Base-by-base conservation (phyloP, 2,888 invertebrate genomes). In the Hirtodrosophila duncani region DNA sequence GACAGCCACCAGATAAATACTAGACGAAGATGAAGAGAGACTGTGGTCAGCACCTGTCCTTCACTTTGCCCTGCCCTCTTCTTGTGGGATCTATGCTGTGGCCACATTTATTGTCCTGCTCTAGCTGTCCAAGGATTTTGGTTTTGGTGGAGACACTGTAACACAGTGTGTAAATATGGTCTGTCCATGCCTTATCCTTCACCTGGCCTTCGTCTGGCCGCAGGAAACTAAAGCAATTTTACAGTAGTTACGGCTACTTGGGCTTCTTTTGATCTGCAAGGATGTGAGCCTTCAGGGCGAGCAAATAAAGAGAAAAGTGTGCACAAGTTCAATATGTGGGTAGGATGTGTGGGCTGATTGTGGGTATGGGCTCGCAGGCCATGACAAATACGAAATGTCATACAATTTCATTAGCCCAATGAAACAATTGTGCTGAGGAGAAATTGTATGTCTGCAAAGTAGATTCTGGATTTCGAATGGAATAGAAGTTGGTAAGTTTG, bases 81-180 rank as follows among this genome's bases (percentile, higher is more conserved):
- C n/a, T 16, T 11, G 8, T 14, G 3, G 27, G 16, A 31, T 26
- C 21, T 29, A 26, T 29, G 30, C 31, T 70, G 70, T 67, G 44
- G 64, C 44, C 59, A 71, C 48, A 67, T 48, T 63, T 70, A 67
- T 50, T 46, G 67, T 41, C 44, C 31, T 38, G 46, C 34, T 60
- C 59, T 44, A 16, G 11, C 21, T 27, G 49, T 33, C 39, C 44
- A 56, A 42, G 67, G 24, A 39, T 63, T 39, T 66, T 48, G 50
- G 57, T 43, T 20, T 3, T 7, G 31, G 23, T 42, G 31, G 31
- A 42, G 33, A 42, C 33, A 42, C 27, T 23, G 26, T 20, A 43
- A 10, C 62, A 57, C 67, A 56, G 24, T 62, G 62, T 44, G 57
- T 50, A 61, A 65, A 70, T 66, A 62, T 56, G 44, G 29, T 18